A percentile compares a stretch with the other conserved stretches of the same genome.
Evolutionary conservation across 1,140 invertebrate genomes (phyloP).

Genomic region (Drosophila nikananu): DNA sequence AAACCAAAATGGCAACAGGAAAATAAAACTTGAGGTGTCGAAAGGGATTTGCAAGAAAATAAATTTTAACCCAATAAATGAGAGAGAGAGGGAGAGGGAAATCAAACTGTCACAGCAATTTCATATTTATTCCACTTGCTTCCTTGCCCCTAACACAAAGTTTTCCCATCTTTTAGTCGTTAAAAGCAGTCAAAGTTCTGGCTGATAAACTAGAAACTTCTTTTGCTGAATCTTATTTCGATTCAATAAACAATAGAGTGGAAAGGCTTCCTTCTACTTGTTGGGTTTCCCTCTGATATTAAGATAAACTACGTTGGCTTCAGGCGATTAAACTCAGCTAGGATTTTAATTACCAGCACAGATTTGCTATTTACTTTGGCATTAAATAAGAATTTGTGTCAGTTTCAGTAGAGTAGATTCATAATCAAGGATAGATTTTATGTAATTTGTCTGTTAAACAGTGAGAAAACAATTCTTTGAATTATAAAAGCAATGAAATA

Average conservation of each 20-base stretch:
- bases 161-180: conserved; percentile 36
- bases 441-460: too few species aligned
- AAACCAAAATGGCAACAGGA: conserved; percentile 19
- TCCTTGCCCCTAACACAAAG: conserved; percentile 8
- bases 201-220: conserved; percentile 35
- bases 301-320: not conserved
- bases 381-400: conserved; percentile 16
- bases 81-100: conserved; percentile 1
- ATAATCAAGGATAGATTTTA: not conserved
- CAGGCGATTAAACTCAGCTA: not conserved
- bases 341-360: not conserved
- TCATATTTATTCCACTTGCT: conserved; percentile 49
- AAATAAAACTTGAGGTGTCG: conserved; percentile 55
- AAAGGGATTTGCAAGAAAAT: conserved; percentile 36
- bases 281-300: conserved; percentile 16
- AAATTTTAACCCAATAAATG: conserved; percentile 24
- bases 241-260: conserved; percentile 59
- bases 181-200: conserved; percentile 34
- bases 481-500: not conserved
- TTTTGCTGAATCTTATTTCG: conserved; percentile 42
- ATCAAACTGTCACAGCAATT: conserved; percentile 52
- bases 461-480: not conserved
- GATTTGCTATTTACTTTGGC: not conserved
- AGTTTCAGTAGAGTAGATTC: conserved; percentile 12
- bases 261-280: conserved; percentile 5